Percentiles rank a stretch among this genome's conserved stretches.
These are phyloP conservation scores for Chrysaora quinquecirrha DNA, from an alignment of 30 jellyfish, hydroid and myxozoan species.

Conservation along the genomic window DNA sequence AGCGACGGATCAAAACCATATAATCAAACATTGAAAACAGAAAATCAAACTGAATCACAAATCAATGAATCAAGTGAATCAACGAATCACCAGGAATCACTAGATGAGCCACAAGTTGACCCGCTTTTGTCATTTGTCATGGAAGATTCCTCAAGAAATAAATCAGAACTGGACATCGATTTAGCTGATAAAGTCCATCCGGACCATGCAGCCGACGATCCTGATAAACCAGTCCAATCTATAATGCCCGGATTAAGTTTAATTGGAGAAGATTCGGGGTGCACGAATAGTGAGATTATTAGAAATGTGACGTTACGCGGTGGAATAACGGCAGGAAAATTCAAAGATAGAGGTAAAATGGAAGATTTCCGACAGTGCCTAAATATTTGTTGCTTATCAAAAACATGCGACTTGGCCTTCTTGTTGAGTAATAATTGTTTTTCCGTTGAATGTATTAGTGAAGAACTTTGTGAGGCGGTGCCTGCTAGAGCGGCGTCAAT, in stretches of 20 bases:
- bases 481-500: slow-evolving; percentile 74
- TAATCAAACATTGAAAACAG: background rate
- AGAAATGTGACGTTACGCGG: slow-evolving; percentile 87
- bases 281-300: slow-evolving; percentile 86
- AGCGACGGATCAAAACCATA: background rate
- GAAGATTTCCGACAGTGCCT: slow-evolving; percentile 81
- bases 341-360: slow-evolving; percentile 89
- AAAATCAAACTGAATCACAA: background rate
- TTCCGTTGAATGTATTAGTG: slow-evolving; percentile 86
- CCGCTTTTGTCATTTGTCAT: background rate
- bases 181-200: too few relatives aligned
- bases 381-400: slow-evolving; percentile 79
- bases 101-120: background rate
- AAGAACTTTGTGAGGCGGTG: slow-evolving; percentile 86
- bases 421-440: slow-evolving; percentile 88
- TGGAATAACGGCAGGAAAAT: slow-evolving; percentile 82
- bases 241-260: slow-evolving; percentile 52
- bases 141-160: slow-evolving; percentile 2
- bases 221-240: background rate
- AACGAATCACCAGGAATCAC: background rate
- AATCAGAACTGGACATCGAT: background rate
- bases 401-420: slow-evolving; percentile 88
- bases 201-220: too few relatives aligned
- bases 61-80: background rate
- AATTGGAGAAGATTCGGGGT: slow-evolving; percentile 82